Conservation (phyloP, 1,140 invertebrate species). For the Leucophenga varia region DNA sequence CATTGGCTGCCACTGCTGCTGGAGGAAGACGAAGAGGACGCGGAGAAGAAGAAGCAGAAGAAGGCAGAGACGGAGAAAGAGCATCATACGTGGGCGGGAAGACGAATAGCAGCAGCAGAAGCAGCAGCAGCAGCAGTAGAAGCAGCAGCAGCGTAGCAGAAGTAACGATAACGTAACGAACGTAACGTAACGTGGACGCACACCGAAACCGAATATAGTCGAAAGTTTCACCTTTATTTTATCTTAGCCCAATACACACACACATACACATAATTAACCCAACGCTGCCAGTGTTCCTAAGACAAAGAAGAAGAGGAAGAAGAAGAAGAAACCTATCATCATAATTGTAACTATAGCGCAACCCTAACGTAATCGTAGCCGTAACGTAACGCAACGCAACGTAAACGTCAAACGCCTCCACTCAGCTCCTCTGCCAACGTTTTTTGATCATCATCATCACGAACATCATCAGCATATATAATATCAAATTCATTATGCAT, state of each 20-base stretch:
- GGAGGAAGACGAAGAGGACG: conserved; percentile 29
- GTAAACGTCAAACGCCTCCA: too few species aligned
- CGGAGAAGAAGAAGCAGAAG: conserved; percentile 15
- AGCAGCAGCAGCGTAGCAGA: conserved; percentile 8
- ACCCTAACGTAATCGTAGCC: too few species aligned
- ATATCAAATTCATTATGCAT: too few species aligned
- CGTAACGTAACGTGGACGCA: too few species aligned
- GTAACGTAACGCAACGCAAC: too few species aligned
- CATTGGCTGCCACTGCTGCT: conserved; percentile 35
- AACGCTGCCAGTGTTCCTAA: conserved; percentile 53
- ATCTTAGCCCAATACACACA: too few species aligned
- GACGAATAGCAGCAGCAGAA: conserved; percentile 20
- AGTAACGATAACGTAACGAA: conserved; percentile 11
- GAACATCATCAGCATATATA: conserved; percentile 24
- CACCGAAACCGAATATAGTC: too few species aligned
- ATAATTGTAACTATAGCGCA: too few species aligned
- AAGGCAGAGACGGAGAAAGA: conserved; percentile 10
- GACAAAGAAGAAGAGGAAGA: conserved; percentile 32
- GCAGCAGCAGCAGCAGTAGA: conserved; percentile 9
- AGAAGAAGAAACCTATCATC: conserved; percentile 25
- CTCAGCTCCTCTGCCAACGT: conserved; percentile 44
- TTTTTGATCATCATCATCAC: conserved; percentile 29
- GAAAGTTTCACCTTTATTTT: too few species aligned
- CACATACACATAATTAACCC: conserved; percentile 30
- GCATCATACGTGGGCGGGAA: too few species aligned